Percentiles rank a stretch among this genome's conserved stretches.
These are phyloP conservation scores for Cotesia vestalis DNA, from an alignment of 1,140 invertebrate genomes.

Conservation along the genomic window DNA sequence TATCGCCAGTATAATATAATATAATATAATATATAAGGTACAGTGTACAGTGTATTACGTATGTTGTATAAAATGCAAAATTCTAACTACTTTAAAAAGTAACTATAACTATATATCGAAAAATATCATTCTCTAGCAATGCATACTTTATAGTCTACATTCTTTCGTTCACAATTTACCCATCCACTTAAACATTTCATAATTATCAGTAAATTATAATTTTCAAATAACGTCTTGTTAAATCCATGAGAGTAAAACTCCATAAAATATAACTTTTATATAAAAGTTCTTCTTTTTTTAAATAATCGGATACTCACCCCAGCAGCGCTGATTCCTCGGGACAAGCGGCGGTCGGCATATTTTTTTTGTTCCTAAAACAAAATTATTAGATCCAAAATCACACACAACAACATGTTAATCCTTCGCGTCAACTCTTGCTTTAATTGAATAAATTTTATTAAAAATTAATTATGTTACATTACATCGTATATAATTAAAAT, in stretches of 20 bases:
- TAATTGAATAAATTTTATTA: neutral
- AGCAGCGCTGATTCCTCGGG: conserved; percentile 76
- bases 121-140: conserved; percentile 26
- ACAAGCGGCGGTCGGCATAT: conserved; percentile 74
- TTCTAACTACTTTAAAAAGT: neutral
- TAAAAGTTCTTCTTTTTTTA: too few relatives aligned
- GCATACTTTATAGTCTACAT: conserved; percentile 3
- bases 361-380: conserved; percentile 71
- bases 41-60: too few relatives aligned
- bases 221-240: too few relatives aligned
- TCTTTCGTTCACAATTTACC: conserved; percentile 6
- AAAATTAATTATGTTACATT: neutral
- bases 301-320: conserved; percentile 69
- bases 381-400: conserved; percentile 63
- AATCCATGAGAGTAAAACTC: too few relatives aligned
- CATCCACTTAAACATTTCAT: conserved; percentile 30
- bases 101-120: conserved; percentile 5
- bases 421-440: neutral
- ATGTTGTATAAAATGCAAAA: conserved; percentile 12
- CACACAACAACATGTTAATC: conserved; percentile 56
- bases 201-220: conserved; percentile 9
- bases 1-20: too few relatives aligned
- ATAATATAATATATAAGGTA: too few relatives aligned
- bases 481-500: too few relatives aligned
- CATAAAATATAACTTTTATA: too few relatives aligned